Conservation (phyloP, 1,140 invertebrate species). For the Lepidurus packardi region DNA sequence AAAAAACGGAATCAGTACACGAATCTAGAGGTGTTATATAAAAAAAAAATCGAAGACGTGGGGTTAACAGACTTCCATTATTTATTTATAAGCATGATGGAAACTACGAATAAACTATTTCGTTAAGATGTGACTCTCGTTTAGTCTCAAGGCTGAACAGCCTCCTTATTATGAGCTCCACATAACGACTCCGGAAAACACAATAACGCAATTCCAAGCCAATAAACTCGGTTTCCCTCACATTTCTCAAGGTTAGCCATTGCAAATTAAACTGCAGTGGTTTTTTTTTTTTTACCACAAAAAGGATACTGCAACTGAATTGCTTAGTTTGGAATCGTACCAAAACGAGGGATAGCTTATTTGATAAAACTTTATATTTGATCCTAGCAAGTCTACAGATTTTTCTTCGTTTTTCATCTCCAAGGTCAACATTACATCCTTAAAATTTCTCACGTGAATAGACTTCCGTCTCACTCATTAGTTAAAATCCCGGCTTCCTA, state of each 20-base stretch:
- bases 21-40: not conserved
- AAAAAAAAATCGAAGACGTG: not conserved
- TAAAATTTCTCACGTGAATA: not conserved
- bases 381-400: not conserved
- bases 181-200: not conserved
- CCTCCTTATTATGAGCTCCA: not conserved
- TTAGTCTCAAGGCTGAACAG: not conserved
- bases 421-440: not conserved
- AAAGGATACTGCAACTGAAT: too few relatives aligned
- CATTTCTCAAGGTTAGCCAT: not conserved
- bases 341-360: too few relatives aligned
- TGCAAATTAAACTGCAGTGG: too few relatives aligned
- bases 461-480: not conserved
- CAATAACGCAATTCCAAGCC: not conserved
- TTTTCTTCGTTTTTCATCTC: not conserved
- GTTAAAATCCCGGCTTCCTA: not conserved
- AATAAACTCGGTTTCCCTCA: not conserved
- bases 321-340: too few relatives aligned
- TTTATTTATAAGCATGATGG: not conserved
- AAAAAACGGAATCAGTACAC: slow-evolving; percentile 24
- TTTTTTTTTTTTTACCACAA: too few relatives aligned
- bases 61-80: not conserved
- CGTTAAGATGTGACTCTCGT: not conserved
- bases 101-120: not conserved
- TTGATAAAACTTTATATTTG: too few relatives aligned